phyloP scores from a whole-genome alignment of 1,140 invertebrate genomes.

The Diuraphis noxia region DNA sequence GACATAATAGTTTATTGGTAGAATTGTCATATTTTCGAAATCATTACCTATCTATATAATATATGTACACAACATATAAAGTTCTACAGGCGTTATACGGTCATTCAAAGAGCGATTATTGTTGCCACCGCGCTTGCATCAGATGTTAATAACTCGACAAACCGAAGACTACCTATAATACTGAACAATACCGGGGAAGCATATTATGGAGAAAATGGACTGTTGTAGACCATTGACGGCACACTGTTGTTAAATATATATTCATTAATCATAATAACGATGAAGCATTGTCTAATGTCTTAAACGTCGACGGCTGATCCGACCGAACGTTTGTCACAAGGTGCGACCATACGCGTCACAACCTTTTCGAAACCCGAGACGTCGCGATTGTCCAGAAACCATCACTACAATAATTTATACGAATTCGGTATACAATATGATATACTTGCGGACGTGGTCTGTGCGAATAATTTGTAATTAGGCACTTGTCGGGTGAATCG shows the following conservation, averaged over 20 bases:
- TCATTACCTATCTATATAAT: not conserved
- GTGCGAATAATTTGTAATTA: conserved; percentile 28
- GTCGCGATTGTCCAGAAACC: not conserved
- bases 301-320: not conserved
- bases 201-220: not conserved
- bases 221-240: not conserved
- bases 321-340: not conserved
- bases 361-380: not conserved
- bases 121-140: too few species aligned
- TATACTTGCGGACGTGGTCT: not conserved
- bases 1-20: not conserved
- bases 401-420: not conserved
- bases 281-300: not conserved
- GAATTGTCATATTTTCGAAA: not conserved
- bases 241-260: not conserved
- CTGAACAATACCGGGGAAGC: not conserved
- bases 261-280: not conserved
- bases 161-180: too few species aligned
- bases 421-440: not conserved
- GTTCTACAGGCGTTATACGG: too few species aligned
- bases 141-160: not conserved
- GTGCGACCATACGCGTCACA: not conserved
- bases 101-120: not conserved
- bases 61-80: too few species aligned
- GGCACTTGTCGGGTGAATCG: not conserved